phyloP scores from a whole-genome alignment of 2,113 vertebrate species.

The Genyomyrus donnyi region DNA sequence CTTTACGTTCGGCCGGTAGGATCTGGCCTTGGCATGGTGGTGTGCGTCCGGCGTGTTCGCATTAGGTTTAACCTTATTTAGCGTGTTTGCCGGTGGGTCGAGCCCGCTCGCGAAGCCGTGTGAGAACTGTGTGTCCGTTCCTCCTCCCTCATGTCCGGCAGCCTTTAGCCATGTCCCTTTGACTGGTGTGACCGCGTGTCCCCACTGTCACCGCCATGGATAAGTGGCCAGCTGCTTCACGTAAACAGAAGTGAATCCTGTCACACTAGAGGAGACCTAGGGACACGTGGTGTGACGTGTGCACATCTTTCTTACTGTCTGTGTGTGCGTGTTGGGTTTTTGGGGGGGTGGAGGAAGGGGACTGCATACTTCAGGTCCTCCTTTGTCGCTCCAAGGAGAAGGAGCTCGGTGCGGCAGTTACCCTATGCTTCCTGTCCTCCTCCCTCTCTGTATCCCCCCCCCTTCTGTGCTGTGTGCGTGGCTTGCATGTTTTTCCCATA shows the following conservation, averaged over 20 bases:
- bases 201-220: background rate
- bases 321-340: background rate
- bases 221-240: background rate
- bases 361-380: background rate
- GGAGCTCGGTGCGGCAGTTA: background rate
- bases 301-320: background rate
- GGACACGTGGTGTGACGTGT: background rate
- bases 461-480: background rate
- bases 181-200: constrained; percentile 46
- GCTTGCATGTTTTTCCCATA: background rate
- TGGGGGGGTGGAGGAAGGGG: background rate
- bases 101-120: background rate
- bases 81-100: background rate
- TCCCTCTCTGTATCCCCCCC: background rate
- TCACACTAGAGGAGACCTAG: background rate
- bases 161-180: constrained; percentile 35
- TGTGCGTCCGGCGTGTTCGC: background rate
- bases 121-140: background rate
- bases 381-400: background rate
- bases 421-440: background rate
- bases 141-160: background rate
- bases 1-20: constrained; percentile 49
- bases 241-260: background rate
- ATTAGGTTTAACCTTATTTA: background rate
- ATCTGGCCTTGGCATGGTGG: constrained; percentile 24